Conservation (phyloP, 1,140 invertebrate genomes). For the Polypedilum pembai region DNA sequence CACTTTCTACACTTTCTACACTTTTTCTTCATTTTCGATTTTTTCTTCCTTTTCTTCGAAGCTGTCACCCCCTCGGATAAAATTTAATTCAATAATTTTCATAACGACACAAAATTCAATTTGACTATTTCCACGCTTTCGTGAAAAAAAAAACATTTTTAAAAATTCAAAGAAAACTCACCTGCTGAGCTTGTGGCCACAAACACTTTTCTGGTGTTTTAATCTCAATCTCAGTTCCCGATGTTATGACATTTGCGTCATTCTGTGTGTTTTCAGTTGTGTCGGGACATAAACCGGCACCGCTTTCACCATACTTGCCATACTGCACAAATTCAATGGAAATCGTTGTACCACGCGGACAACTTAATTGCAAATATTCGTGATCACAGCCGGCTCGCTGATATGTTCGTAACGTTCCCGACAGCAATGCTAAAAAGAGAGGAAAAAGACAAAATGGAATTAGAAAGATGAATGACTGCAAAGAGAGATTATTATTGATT, state of each 20-base stretch:
- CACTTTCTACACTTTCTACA: too few species aligned
- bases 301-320: conserved; percentile 34
- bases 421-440: conserved; percentile 62
- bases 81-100: too few species aligned
- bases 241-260: conserved; percentile 37
- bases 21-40: too few species aligned
- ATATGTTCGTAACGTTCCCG: conserved; percentile 79
- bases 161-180: conserved; percentile 38
- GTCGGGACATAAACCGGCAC: conserved; percentile 39
- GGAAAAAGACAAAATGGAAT: neutral
- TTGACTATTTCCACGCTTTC: too few species aligned
- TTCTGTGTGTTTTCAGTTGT: conserved; percentile 37
- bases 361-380: conserved; percentile 70
- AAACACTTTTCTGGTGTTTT: conserved; percentile 43
- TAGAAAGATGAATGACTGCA: neutral
- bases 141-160: neutral
- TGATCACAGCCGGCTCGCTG: conserved; percentile 81
- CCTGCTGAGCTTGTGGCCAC: conserved; percentile 50
- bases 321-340: conserved; percentile 55
- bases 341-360: conserved; percentile 77
- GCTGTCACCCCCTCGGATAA: too few species aligned
- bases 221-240: conserved; percentile 39
- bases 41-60: too few species aligned
- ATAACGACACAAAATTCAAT: too few species aligned
- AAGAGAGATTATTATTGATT: conserved; percentile 18